Base-by-base conservation (phyloP, 2,888 invertebrate genomes). In the Acrobasis suavella region DNA sequence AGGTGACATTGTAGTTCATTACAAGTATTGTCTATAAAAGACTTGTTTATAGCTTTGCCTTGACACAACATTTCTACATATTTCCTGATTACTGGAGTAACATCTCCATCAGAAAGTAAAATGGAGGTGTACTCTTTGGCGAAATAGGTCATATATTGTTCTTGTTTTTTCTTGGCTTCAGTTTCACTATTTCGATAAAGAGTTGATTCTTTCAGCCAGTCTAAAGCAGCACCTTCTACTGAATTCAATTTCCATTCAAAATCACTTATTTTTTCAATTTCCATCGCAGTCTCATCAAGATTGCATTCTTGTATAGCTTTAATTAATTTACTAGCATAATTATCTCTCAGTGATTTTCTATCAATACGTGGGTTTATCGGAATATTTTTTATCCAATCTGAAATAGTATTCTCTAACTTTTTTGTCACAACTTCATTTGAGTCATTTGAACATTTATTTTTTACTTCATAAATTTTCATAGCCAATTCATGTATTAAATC, bases 371-470 rank as follows among this genome's bases (percentile, higher is more conserved):
- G 50, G 49, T 66, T 58, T 15, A 69, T 50, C 8, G 69, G 69
- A 12, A 74, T 14, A 60, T 66, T 70, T 58, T 69, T 66, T n/a
- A 74, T 50, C 71, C 73, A 73, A 16, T 70, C 58, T 22, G 66
- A 67, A 32, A 70, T 22, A 17, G 62, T 60, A 37, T 66, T 65
- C 64, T 63, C 59, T 3, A 66, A 51, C 32, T 63, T 49, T 32
- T 15, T 50, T 15, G 32, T n/a, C 1, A 55, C 3, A 14, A 51
- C 17, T 16, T 59, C n/a, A 22, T 38, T 10, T 3, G 56, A 15
- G 37, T 15, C 16, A 14, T 14, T n/a, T 10, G 3, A 16, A 42
- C 9, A 7, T n/a, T 14, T 42, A 32, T 46, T 8, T 62, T 62
- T 62, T 16, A 32, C 38, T 8, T 62, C 50, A 14, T 42, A 66